Percentiles rank a stretch among this genome's conserved stretches.
phyloP scores from a whole-genome alignment of 2,113 vertebrate genomes.

The Myotis davidii region DNA sequence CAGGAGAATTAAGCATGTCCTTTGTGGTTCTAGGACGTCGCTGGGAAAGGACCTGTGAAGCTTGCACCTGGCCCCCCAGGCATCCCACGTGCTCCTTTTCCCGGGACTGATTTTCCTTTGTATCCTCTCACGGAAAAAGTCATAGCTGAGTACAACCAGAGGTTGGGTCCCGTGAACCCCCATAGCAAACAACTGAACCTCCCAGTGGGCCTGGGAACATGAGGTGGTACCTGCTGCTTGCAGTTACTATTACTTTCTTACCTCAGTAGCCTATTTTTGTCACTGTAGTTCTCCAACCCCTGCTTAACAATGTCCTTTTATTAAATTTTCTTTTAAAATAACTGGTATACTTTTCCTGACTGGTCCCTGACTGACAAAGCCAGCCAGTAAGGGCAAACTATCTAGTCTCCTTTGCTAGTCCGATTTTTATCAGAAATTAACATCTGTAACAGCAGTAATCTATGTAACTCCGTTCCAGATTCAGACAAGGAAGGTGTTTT shows the following conservation, averaged over 20 bases:
- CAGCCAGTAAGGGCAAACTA: not conserved
- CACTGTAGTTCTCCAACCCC: not conserved
- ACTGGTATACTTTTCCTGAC: not conserved
- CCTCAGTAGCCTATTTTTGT: not conserved
- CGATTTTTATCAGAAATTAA: not conserved
- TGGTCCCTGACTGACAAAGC: not conserved
- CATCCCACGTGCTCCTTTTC: not conserved
- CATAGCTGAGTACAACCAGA: not conserved
- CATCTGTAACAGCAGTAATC: not conserved
- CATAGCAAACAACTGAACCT: not conserved
- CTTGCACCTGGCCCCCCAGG: not conserved
- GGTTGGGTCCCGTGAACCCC: not conserved
- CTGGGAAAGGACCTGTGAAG: not conserved
- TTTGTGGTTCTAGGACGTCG: not conserved
- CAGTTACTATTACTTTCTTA: not conserved
- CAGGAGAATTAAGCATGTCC: not conserved
- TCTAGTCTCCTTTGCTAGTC: not conserved
- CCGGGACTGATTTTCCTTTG: not conserved
- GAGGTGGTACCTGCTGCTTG: not conserved
- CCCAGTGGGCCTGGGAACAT: not conserved
- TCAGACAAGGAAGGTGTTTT: not conserved
- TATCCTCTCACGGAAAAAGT: not conserved
- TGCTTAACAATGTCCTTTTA: not conserved
- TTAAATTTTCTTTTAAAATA: constrained; percentile 21
- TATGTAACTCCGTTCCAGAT: not conserved